Base-by-base conservation (phyloP, 2,888 invertebrate species). In the Macaria liturata region DNA sequence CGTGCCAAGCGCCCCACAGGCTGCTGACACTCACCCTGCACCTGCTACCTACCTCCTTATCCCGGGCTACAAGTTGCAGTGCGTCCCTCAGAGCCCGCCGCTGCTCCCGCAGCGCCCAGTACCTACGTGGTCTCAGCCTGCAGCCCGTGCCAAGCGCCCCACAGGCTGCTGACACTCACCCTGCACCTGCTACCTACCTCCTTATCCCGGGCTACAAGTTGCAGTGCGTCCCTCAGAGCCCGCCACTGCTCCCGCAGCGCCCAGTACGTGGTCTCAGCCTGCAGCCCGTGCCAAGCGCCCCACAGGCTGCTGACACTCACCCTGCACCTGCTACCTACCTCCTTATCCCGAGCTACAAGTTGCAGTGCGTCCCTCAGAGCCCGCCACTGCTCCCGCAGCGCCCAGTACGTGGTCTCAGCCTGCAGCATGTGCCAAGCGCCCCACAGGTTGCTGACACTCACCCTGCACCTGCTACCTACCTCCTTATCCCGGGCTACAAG, bases 1-100 rank as follows among this genome's bases (percentile, higher is more conserved):
- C 87, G 68, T 85, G 88, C 51, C 92, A 74, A 54, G 78, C 87
- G 1, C 88, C 90, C 88, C 91, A 91, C 78, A 91, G 91, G 69
- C 92, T 65, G 67, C 83, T 83, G 54, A 91, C 88, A 42, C 85
- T 92, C 92, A 67, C 92, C 92, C 54, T 89, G 75, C 86, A 85
- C 84, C 70, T 88, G 90, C 61, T 91, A 90, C 0, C 84, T 90
- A 46, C 90, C 86, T 0, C 86, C 3, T 75, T 73, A 48, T 81
- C 82, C 62, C 75, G 77, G 70, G 78, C 34, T 70, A 20, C 20
- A 20, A 20, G 20, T 20, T 73, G 62, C 83, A 79, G 8, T 86
- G 72, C 46, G 34, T 84, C 84, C 60, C 72, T 74, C 4, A 91
- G 76, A 9, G 65, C 57, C 8, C 62, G 72, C 86, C 90, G 91